phyloP scores from a whole-genome alignment of 2,113 vertebrate genomes.

The Felis catus region DNA sequence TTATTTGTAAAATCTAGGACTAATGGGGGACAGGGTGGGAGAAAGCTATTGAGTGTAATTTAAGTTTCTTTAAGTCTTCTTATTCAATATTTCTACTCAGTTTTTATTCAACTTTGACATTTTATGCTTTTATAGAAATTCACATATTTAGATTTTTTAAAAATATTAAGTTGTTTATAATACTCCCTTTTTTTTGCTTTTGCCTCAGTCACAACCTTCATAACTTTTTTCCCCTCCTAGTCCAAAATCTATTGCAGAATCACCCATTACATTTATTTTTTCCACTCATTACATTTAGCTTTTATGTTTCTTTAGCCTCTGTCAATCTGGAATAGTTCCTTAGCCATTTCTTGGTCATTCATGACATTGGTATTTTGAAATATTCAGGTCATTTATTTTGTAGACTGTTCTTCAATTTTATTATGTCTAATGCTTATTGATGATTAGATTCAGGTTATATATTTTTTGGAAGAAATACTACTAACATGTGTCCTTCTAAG shows the following conservation, averaged over 20 bases:
- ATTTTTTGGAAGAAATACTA: neutral
- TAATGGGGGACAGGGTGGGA: neutral
- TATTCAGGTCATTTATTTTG: neutral
- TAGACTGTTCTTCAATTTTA: neutral
- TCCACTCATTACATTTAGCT: neutral
- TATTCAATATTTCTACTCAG: neutral
- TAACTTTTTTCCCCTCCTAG: neutral
- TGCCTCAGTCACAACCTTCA: neutral
- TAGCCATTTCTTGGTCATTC: neutral
- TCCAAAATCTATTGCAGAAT: neutral
- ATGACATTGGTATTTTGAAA: neutral
- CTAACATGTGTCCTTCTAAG: neutral
- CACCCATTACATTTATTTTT: neutral
- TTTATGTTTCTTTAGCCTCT: neutral
- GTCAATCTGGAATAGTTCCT: neutral
- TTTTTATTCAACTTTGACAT: neutral
- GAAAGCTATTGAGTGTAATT: neutral
- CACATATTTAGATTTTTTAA: neutral
- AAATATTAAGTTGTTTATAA: neutral
- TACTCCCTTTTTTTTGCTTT: neutral
- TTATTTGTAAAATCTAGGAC: neutral
- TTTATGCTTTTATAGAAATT: neutral
- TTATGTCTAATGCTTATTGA: neutral
- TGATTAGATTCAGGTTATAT: neutral
- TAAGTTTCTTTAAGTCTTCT: neutral